Conservation (phyloP, 2,113 vertebrate genomes). For the Nerophis lumbriciformis region DNA sequence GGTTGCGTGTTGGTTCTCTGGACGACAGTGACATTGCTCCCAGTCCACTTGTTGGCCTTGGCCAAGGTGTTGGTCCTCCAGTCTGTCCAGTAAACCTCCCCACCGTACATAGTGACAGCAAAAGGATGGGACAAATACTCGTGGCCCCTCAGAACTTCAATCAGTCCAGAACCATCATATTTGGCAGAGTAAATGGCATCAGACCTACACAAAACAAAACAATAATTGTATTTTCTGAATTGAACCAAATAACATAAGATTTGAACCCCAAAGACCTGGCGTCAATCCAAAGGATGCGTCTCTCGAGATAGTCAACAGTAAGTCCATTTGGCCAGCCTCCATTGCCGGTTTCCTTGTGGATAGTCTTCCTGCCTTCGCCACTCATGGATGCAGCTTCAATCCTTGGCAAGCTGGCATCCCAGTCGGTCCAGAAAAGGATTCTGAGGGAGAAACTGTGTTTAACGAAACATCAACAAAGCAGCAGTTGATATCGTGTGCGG, state of each 20-base stretch:
- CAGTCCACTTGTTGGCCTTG: constrained; percentile 98
- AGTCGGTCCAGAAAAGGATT: constrained; percentile 97
- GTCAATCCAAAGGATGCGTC: constrained; percentile 94
- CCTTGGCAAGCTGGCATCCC: constrained; percentile 92
- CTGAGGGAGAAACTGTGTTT: constrained; percentile 44
- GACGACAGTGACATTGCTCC: constrained; percentile 92
- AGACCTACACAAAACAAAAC: constrained; percentile 69
- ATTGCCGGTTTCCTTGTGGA: constrained; percentile 90
- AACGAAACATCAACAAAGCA: not conserved
- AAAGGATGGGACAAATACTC: constrained; percentile 95
- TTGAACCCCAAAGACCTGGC: constrained; percentile 76
- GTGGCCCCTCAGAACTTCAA: constrained; percentile 92
- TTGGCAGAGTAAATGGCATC: constrained; percentile 95
- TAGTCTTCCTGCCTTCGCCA: constrained; percentile 85
- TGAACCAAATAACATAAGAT: not conserved
- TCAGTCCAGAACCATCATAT: constrained; percentile 92
- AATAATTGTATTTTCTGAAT: not conserved
- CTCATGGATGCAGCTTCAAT: constrained; percentile 98
- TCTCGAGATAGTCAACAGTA: constrained; percentile 93
- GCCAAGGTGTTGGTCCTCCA: constrained; percentile 96
- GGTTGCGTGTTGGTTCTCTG: constrained; percentile 96
- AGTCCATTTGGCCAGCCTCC: constrained; percentile 98
- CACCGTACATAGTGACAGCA: constrained; percentile 90
- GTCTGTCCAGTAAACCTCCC: constrained; percentile 97
- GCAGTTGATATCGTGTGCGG: not conserved